Evolutionary conservation across 2,797 vertebrate genomes (phyloP), one percentile per base, ranked within the genome.

Genomic region (Sebastes miniatus): DNA sequence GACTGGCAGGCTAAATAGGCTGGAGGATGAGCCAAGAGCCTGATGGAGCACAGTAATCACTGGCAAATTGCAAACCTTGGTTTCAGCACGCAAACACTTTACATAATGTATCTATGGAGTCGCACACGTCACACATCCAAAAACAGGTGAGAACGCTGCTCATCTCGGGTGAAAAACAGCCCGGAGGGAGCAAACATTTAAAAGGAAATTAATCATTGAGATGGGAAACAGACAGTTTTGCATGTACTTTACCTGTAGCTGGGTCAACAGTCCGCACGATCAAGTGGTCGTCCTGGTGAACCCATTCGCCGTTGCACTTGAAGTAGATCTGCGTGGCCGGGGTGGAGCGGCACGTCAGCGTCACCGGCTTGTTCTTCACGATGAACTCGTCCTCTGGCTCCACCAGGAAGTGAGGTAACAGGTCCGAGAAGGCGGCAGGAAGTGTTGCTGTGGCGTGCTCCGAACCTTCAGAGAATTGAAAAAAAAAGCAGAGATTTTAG

Each of bases 321-420:
- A 99, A 99, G 96, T 99, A 99, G 94, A 99, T 98, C 95, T 99
- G 99, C 0, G 98, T 99, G 91, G 99, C 98, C 0, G 99, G 99
- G 3, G 95, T 95, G 43, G 98, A 99, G 67, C 98, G 97, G 94
- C 99, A 99, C 81, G 96, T 96, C 92, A 99, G 95, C 54, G 96
- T 97, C 92, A 99, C 99, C 0, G 98, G 98, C 93, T 98, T 99
- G 95, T 99, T 99, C 94, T 99, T 99, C 81, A 99, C 98, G 0
- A 99, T 99, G 93, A 96, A 99, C 66, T 98, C 98, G 1, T 99
- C 97, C 73, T 97, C 96, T 0, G 99, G 99, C 90, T 99, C 99
- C 91, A 99, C 95, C 90, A 98, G 95, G 95, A 99, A 99, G 95
- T 97, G 97, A 3, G 99, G 99, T 86, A 99, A 96, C 91, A 98